Base-by-base conservation (phyloP, 2,888 invertebrate genomes). In the Blomia tropicalis region DNA sequence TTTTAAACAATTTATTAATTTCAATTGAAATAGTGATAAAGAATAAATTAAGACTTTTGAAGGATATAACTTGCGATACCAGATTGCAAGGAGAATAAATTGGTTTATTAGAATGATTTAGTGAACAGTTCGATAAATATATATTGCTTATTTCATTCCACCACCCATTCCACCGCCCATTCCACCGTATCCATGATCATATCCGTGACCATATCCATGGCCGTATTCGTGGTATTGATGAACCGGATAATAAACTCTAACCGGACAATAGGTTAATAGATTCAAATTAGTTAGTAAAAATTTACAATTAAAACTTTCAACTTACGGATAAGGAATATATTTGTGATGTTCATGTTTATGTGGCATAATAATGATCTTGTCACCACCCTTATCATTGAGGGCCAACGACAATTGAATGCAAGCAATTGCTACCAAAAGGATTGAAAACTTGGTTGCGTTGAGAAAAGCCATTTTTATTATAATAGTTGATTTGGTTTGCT, bases 331-430 rank as follows among this genome's bases (percentile, higher is more conserved):
- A 11, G 51, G 51, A 47, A 47, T 27, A 19, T 47, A 47, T n/a
- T 47, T 22, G 51, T 47, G 51, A 27, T 47, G 22, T n/a, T 47
- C 27, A n/a, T 47, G 51, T 27, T 47, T 47, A 14, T 47, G 7
- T 7, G 51, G 51, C 51, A 47, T 47, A n/a, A 47, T 47, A n/a
- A 47, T 47, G 51, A 47, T 47, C 51, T 47, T 47, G 51, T 47
- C 27, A 14, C 51, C 51, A 11, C 17, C 17, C 36, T 36, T 17
- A 7, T 47, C 27, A 11, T 7, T n/a, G 11, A 14, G 14, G 51
- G 51, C 51, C 7, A 7, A 11, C n/a, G 7, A 14, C 7, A 47
- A 11, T 11, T 47, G 27, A 11, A n/a, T n/a, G n/a, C 51, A 47
- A n/a, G 27, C 51, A 47, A 47, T 22, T 11, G 51, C 51, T n/a